A percentile compares a stretch with the other conserved stretches of the same genome.
phyloP scores from a whole-genome alignment of 2,113 vertebrate genomes.

The Crotalus tigris region DNA sequence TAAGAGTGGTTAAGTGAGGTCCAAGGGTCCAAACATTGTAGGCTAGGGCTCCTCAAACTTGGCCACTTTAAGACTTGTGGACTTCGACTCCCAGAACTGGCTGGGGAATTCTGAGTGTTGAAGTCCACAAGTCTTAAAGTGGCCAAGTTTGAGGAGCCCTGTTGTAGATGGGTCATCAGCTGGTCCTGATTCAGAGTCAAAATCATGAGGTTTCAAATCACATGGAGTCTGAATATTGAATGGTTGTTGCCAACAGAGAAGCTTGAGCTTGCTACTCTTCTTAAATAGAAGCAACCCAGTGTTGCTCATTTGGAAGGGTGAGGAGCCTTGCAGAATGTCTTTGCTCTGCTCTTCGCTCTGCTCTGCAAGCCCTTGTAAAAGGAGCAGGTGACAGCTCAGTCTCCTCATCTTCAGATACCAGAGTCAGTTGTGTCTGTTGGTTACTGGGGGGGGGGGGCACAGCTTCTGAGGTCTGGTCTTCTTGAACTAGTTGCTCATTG shows the following conservation, averaged over 20 bases:
- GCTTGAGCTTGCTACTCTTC: neutral
- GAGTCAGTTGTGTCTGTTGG: neutral
- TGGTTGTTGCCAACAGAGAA: neutral
- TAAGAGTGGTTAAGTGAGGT: neutral
- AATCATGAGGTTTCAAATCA: neutral
- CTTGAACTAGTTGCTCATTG: neutral
- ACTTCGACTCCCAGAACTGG: no score
- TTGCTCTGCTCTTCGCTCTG: neutral
- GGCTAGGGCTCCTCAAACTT: no score
- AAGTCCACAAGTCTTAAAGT: no score
- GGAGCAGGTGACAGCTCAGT: neutral
- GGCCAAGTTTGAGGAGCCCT: no score
- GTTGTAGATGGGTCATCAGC: neutral
- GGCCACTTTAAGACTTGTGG: no score
- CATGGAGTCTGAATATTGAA: neutral
- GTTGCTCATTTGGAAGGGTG: neutral
- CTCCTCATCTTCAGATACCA: neutral
- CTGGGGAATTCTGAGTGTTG: no score
- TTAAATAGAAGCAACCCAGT: neutral
- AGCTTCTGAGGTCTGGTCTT: neutral
- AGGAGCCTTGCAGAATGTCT: neutral
- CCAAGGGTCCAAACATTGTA: neutral
- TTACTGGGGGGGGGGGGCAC: fast-evolving
- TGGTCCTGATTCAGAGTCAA: neutral
- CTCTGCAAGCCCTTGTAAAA: neutral